phyloP scores from a whole-genome alignment of 2,797 vertebrate species.

The Iguana delicatissima region DNA sequence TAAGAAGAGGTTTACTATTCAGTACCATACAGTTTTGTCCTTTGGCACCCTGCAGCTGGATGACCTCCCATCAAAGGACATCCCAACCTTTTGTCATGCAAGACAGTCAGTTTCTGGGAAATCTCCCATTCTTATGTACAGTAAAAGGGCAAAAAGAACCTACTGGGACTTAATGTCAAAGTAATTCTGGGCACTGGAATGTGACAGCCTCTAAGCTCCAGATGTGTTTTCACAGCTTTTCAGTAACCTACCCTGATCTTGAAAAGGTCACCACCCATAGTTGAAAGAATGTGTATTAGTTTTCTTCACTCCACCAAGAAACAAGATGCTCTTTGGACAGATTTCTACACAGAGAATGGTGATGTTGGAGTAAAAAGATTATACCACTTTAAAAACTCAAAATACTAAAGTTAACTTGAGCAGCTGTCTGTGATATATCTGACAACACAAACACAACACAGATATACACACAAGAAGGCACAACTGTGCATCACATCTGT shows the following conservation, averaged over 20 bases:
- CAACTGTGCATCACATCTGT: too few relatives aligned
- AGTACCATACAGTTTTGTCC: conserved; percentile 76
- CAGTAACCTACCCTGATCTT: conserved; percentile 14
- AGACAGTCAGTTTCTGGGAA: conserved; percentile 76
- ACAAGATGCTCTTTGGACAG: conserved; percentile 45
- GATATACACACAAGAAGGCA: too few relatives aligned
- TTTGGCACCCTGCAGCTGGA: conserved; percentile 76
- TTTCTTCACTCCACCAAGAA: conserved; percentile 4
- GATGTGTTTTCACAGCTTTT: conserved; percentile 47
- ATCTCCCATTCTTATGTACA: conserved; percentile 89
- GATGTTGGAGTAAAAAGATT: neutral
- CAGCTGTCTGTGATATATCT: too few relatives aligned
- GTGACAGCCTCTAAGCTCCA: conserved; percentile 61
- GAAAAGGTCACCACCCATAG: neutral
- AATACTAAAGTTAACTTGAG: too few relatives aligned
- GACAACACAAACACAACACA: too few relatives aligned
- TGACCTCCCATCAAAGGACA: conserved; percentile 79
- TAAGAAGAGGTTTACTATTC: conserved; percentile 79
- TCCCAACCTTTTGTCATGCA: conserved; percentile 85
- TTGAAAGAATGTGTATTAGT: conserved; percentile 52
- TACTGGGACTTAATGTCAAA: conserved; percentile 60
- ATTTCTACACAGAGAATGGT: conserved; percentile 35
- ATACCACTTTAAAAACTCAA: too few relatives aligned
- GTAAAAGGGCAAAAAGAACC: conserved; percentile 74
- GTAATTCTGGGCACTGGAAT: conserved; percentile 56